Base-by-base conservation (phyloP, 2,888 invertebrate species). In the Orthonevra nobilis region DNA sequence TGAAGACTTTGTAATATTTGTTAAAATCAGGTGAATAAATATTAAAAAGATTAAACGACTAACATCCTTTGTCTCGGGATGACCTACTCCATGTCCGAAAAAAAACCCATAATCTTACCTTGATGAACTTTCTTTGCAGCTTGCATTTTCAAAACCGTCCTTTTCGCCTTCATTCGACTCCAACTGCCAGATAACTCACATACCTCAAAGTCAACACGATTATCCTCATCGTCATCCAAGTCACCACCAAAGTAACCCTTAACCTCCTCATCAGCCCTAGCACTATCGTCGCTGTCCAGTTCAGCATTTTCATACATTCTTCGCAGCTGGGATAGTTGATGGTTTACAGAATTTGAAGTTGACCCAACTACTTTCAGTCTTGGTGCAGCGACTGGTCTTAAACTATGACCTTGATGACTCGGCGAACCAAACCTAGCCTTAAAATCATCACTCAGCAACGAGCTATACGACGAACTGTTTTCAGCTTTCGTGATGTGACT, bases 231-330 rank as follows among this genome's bases (percentile, higher is more conserved):
- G 20, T 83, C 82, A 12, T 82, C 69, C 48, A 63, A 30, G 17
- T 82, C 82, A 36, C 84, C 85, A 32, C 89, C 89, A 88, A 91
- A 91, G 83, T 91, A 90, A 2, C 89, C 89, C 82, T 91, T 90
- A 0, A 92, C 92, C 84, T 92, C 92, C 83, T 92, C 92, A 83
- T 92, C 92, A 2, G 92, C 91, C 82, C 89, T 89, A 72, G 89
- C 90, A 73, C 87, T 88, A 81, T 90, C 91, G 75, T 90, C 90
- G 58, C 90, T 89, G 30, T 89, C 91, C 28, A 88, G 86, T 2
- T 85, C 85, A 3, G 87, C 86, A 3, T 85, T 85, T 48, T 89
- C 88, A 64, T 88, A 88, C 26, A 89, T 84, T 1, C 86, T 82
- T 1, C 87, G 82, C 52, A 89, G 46, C 15, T 88, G 87, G 1